These are phyloP conservation scores for Pristionchus arcanus DNA, from an alignment of 2,888 invertebrate species.

Conservation along the genomic window DNA sequence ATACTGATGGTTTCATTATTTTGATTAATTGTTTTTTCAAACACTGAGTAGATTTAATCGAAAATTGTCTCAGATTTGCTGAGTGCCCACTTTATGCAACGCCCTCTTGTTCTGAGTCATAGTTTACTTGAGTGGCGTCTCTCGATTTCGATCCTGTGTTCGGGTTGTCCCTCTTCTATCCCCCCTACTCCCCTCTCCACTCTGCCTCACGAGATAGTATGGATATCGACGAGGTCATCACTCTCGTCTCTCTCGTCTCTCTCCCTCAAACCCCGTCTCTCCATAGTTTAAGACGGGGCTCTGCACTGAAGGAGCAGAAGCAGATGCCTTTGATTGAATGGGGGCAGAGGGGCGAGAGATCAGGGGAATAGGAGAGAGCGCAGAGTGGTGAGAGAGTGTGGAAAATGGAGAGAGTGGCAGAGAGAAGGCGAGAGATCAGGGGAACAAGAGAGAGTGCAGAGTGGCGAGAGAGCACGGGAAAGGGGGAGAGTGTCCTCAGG, in stretches of 20 bases:
- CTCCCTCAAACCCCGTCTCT: background rate
- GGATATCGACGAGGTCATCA: background rate
- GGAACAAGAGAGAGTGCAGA: background rate
- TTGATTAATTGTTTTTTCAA: no score
- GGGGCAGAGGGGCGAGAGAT: constrained; percentile 16
- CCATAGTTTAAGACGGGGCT: constrained; percentile 29
- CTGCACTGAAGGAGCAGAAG: constrained; percentile 38
- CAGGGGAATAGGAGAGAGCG: background rate
- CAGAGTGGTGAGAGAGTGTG: background rate
- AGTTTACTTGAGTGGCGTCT: no score
- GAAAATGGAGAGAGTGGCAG: background rate
- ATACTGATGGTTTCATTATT: no score
- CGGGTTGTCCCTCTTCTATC: background rate
- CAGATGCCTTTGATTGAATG: constrained; percentile 55
- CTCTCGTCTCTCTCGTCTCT: background rate
- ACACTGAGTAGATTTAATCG: no score
- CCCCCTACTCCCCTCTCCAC: background rate
- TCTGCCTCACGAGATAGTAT: background rate
- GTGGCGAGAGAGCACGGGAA: background rate
- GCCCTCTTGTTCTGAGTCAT: constrained; percentile 1
- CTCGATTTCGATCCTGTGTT: background rate
- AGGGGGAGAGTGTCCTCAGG: constrained; percentile 24
- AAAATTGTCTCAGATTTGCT: background rate
- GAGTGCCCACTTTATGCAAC: background rate
- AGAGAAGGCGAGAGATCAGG: constrained; percentile 11